phyloP scores from a whole-genome alignment of 2,113 vertebrate species.

The Balaeniceps rex region DNA sequence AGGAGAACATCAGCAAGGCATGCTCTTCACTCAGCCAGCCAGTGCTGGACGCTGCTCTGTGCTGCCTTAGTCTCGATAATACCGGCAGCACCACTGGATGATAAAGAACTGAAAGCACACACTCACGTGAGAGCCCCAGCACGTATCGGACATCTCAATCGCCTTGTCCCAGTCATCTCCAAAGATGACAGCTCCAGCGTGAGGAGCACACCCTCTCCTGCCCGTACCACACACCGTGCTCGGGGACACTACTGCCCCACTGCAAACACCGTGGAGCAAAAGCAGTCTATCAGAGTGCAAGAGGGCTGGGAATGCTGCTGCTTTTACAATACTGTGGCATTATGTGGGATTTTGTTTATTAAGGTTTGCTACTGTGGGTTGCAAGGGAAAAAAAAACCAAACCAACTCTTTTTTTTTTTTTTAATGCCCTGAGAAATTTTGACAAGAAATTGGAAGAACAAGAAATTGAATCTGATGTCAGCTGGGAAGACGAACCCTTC shows the following conservation, averaged over 20 bases:
- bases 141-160: accelerated
- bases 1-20: not conserved
- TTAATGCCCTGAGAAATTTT: not conserved
- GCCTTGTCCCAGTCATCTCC: not conserved
- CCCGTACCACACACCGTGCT: accelerated
- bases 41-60: not conserved
- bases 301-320: accelerated
- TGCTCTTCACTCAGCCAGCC: not conserved
- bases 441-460: not conserved
- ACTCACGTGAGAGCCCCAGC: not conserved
- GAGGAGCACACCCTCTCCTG: not conserved
- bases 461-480: not conserved
- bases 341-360: not conserved
- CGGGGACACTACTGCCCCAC: not conserved
- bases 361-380: not conserved
- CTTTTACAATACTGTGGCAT: not conserved
- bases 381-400: not conserved
- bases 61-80: not conserved
- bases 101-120: not conserved
- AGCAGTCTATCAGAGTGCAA: not conserved
- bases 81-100: not conserved
- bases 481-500: not conserved
- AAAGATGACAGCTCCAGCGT: not conserved
- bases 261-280: accelerated
- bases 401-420: not conserved